These are phyloP conservation scores for Rhabdophis nuchalis DNA, from an alignment of 2,797 vertebrate species.

Conservation along the genomic window DNA sequence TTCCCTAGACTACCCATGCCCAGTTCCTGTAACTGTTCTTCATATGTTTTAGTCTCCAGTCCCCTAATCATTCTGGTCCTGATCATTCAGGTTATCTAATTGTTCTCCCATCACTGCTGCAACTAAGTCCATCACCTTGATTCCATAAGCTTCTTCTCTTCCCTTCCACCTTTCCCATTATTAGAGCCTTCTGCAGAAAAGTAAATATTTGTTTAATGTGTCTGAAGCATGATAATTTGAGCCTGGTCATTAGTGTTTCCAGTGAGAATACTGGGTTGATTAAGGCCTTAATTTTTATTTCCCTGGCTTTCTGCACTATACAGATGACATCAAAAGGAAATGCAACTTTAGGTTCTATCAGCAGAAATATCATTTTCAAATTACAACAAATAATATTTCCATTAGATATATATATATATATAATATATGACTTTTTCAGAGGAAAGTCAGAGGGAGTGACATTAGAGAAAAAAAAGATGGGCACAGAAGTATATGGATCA, in stretches of 20 bases:
- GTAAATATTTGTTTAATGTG: not conserved
- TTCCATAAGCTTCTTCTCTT: not conserved
- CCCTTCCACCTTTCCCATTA: not conserved
- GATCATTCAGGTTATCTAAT: not conserved
- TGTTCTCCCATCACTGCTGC: not conserved
- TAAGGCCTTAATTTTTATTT: not conserved
- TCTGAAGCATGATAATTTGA: not conserved
- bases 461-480: not conserved
- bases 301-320: not conserved
- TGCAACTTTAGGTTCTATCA: not conserved
- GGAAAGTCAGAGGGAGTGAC: not conserved
- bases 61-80: not conserved
- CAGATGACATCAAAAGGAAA: not conserved
- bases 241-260: too few species aligned
- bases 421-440: not conserved
- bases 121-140: not conserved
- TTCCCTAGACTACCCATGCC: too few species aligned
- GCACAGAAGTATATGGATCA: not conserved
- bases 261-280: not conserved
- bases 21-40: too few species aligned
- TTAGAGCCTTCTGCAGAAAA: not conserved
- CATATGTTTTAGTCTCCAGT: too few species aligned
- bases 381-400: not conserved
- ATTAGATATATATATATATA: not conserved
- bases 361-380: not conserved